Evolutionary conservation across 2,113 vertebrate species (phyloP), one percentile per base, ranked within the genome.

Genomic region (Odocoileus virginianus): DNA sequence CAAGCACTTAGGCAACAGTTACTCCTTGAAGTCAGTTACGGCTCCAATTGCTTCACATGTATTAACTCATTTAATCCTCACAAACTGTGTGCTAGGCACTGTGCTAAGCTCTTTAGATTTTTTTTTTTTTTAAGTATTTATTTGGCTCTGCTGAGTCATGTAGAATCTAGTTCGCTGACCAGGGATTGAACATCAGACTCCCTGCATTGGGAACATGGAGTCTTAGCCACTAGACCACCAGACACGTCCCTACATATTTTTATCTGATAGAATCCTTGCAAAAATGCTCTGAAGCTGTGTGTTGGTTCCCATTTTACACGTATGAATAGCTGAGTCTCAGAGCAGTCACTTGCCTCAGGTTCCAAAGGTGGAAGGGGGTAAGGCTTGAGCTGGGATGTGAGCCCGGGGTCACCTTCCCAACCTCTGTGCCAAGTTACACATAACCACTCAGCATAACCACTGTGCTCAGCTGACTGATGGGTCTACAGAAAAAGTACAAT

Each of bases 391-490:
- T 0, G 45, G 36, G 74, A 7, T 15, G 36, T 27, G 30, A 4
- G 40, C 23, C 27, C 5, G 1, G 57, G 36, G 40, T 43, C 61
- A 8, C 5, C 2, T 21, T 40, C 74, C 81, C n/a, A 19, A 16
- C 3, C 9, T 2, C n/a, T 27, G n/a, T 1, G 2, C 43, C 19
- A 2, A 16, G 17, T 45, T 9, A 54, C 15, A 43, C 52, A 27
- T 61, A 4, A 21, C 21, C 15, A 14, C 52, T 40, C 7, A 21
- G 57, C 13, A 9, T 74, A 21, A 28, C 16, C 9, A 1, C 79
- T 28, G 14, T 2, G 14, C 52, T 21, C 10, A 4, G 13, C 2
- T 28, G 30, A 58, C n/a, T 0, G 12, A 14, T 5, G 0, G 58
- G 16, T 36, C 71, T 47, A 54, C 5, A 11, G 94, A 17, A 50